A percentile compares a stretch with the other conserved stretches of the same genome.
phyloP scores from a whole-genome alignment of 2,888 invertebrate genomes.

The Prosopocoilus inquinatus region DNA sequence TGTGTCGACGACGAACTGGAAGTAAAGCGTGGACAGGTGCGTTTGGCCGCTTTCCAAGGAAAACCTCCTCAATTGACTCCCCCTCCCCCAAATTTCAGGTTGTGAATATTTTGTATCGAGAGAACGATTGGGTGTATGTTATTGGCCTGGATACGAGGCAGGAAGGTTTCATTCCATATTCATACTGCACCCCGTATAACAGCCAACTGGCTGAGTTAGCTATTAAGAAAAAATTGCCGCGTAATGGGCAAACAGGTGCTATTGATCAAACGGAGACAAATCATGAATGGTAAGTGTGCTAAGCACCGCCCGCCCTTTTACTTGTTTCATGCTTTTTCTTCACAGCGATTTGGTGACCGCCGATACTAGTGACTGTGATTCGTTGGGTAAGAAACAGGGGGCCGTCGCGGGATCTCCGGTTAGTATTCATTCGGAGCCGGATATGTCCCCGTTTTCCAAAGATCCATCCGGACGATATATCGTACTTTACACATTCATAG shows the following conservation, averaged over 20 bases:
- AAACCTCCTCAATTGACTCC: too few species aligned
- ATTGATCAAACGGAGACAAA: conserved; percentile 59
- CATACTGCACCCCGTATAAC: conserved; percentile 85
- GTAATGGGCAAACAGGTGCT: conserved; percentile 59
- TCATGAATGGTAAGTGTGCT: conserved; percentile 54
- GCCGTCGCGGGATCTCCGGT: conserved; percentile 51
- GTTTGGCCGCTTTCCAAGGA: not conserved
- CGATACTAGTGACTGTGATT: conserved; percentile 62
- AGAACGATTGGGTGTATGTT: conserved; percentile 97
- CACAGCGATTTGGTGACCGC: conserved; percentile 47
- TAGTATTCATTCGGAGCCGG: conserved; percentile 56
- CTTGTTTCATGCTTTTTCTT: not conserved
- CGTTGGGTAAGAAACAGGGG: conserved; percentile 58
- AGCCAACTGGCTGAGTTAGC: conserved; percentile 77
- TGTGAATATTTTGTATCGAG: conserved; percentile 91
- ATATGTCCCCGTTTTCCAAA: conserved; percentile 70
- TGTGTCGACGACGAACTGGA: conserved; percentile 94
- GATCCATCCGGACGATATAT: conserved; percentile 89
- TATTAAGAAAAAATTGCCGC: conserved; percentile 82
- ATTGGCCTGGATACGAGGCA: conserved; percentile 85
- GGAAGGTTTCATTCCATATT: conserved; percentile 94
- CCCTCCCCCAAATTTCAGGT: conserved; percentile 53
- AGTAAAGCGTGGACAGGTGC: conserved; percentile 78
- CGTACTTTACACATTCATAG: conserved; percentile 89
- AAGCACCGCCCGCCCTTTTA: not conserved